phyloP scores from a whole-genome alignment of 1,140 invertebrate species.

The Brachionus rotundiformis region DNA sequence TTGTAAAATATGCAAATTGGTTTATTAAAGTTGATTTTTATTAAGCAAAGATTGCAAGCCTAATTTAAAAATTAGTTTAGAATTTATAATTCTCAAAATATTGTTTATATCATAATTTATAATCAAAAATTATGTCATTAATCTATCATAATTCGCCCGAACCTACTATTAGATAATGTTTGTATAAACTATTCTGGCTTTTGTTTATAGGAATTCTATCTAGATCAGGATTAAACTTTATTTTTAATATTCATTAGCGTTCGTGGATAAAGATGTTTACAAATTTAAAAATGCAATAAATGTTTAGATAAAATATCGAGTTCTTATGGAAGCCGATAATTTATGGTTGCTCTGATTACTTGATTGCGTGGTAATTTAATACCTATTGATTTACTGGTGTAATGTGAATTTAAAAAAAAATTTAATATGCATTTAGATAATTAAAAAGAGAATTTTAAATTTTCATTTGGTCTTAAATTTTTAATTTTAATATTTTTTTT shows the following conservation, averaged over 20 bases:
- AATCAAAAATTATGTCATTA: conserved; percentile 21
- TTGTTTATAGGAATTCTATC: conserved; percentile 7
- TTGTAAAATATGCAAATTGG: not conserved
- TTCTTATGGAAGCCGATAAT: not conserved
- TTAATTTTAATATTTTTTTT: no score
- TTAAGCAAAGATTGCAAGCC: not conserved
- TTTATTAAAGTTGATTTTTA: not conserved
- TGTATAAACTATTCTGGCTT: not conserved
- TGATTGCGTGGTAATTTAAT: not conserved
- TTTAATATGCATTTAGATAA: no score
- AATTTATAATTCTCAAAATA: conserved; percentile 6
- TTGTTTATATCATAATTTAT: conserved; percentile 1
- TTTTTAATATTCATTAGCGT: not conserved
- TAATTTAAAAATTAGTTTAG: not conserved
- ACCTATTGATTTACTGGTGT: no score
- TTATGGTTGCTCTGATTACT: no score
- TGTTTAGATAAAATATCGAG: not conserved
- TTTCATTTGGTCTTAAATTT: no score
- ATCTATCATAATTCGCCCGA: not conserved
- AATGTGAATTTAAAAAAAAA: no score
- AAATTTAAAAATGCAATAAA: not conserved
- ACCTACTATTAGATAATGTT: not conserved
- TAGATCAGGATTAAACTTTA: not conserved
- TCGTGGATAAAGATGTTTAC: not conserved
- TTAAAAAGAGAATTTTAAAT: no score